Conservation (phyloP, 1,140 invertebrate species). For the Trachymyrmex septentrionalis region DNA sequence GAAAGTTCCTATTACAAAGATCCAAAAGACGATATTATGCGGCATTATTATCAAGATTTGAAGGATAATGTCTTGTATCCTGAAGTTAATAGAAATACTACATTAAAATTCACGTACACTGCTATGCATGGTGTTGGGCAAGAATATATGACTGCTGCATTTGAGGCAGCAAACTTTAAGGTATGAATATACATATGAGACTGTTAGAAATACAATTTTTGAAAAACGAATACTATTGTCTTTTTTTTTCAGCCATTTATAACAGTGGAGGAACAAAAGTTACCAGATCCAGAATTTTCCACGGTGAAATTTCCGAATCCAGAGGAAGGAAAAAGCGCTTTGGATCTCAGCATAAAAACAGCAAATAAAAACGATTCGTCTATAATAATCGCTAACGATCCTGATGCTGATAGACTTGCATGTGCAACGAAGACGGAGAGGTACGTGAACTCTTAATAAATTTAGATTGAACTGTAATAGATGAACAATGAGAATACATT, state of each 20-base stretch:
- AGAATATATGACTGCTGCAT: conserved; percentile 92
- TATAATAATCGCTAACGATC: conserved; percentile 98
- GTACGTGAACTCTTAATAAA: conserved; percentile 80
- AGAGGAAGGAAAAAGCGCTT: conserved; percentile 96
- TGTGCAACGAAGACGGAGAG: conserved; percentile 92
- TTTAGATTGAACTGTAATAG: background rate
- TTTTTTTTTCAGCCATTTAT: conserved; percentile 88
- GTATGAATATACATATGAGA: conserved; percentile 82
- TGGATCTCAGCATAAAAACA: conserved; percentile 94
- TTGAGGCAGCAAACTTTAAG: conserved; percentile 92
- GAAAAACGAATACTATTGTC: conserved; percentile 12
- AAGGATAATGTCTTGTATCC: conserved; percentile 86
- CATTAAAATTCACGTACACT: conserved; percentile 94
- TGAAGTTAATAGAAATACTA: conserved; percentile 88
- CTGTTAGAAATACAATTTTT: conserved; percentile 43
- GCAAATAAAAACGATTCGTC: conserved; percentile 91
- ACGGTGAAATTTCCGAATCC: conserved; percentile 99
- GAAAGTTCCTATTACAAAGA: conserved; percentile 86
- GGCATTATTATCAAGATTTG: conserved; percentile 90
- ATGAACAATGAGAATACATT: conserved; percentile 9
- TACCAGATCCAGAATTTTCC: conserved; percentile 98
- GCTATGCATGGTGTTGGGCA: conserved; percentile 99
- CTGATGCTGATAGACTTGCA: conserved; percentile 98
- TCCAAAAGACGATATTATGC: conserved; percentile 88
- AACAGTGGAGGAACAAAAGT: conserved; percentile 93